Evolutionary conservation across 1,140 invertebrate species (phyloP).

Genomic region (Apocrypta bakeri): DNA sequence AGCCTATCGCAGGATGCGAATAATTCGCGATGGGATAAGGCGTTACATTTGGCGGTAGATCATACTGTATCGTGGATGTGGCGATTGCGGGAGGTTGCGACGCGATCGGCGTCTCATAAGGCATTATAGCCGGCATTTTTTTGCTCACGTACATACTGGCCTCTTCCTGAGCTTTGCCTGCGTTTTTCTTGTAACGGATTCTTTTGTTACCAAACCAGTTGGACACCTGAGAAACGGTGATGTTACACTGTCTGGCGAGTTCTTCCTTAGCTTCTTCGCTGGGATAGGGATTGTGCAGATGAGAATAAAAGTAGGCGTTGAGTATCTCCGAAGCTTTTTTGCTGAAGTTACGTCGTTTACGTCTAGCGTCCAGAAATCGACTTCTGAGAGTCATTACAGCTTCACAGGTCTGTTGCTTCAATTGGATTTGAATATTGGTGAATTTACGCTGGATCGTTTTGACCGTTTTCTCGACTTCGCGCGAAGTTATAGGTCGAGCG

Average conservation of each 20-base stretch:
- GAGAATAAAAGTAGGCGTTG: conserved; percentile 99
- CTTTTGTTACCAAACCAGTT: conserved; percentile 99
- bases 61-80: background rate
- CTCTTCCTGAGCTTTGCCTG: conserved; percentile 99
- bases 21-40: background rate
- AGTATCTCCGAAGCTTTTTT: conserved; percentile 99
- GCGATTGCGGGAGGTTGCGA: no score
- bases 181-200: conserved; percentile 99
- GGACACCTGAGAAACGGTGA: conserved; percentile 97
- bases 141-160: conserved; percentile 99
- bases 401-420: conserved; percentile 99
- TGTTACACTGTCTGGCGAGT: conserved; percentile 98
- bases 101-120: no score
- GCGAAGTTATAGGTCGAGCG: conserved; percentile 94
- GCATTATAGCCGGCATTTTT: conserved; percentile 74
- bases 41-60: background rate
- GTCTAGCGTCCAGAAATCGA: conserved; percentile 96
- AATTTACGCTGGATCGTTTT: conserved; percentile 99
- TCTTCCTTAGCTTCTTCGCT: conserved; percentile 99
- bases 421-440: conserved; percentile 99
- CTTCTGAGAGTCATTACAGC: conserved; percentile 99
- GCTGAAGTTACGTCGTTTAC: conserved; percentile 99
- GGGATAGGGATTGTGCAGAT: conserved; percentile 99
- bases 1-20: background rate
- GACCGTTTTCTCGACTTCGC: conserved; percentile 99